phyloP scores from a whole-genome alignment of 1,140 invertebrate genomes.

The Magallana gigas region DNA sequence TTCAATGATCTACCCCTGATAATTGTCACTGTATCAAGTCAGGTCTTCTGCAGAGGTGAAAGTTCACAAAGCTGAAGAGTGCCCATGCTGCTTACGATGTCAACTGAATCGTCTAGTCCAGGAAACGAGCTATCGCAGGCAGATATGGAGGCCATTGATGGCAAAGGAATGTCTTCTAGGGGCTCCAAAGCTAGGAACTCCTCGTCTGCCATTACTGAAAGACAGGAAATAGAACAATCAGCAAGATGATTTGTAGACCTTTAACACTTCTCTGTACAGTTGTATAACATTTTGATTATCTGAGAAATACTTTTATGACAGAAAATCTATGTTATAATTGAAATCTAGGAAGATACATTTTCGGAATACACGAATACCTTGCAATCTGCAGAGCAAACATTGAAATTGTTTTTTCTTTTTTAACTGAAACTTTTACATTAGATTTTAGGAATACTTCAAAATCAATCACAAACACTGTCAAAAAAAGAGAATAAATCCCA shows the following conservation, averaged over 20 bases:
- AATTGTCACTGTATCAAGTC: not conserved
- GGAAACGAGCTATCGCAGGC: not conserved
- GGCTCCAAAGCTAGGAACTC: slow-evolving; percentile 37
- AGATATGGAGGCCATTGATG: slow-evolving; percentile 24
- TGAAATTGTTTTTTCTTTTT: too few relatives aligned
- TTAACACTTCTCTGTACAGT: too few relatives aligned
- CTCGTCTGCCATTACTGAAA: slow-evolving; percentile 26
- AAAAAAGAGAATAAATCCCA: not conserved
- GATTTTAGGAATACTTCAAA: too few relatives aligned
- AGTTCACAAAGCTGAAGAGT: slow-evolving; percentile 37
- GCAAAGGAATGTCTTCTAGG: slow-evolving; percentile 29
- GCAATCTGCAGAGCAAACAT: too few relatives aligned
- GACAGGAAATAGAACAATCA: not conserved
- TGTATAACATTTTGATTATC: too few relatives aligned
- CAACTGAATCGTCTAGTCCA: slow-evolving; percentile 47
- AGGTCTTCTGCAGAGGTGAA: not conserved
- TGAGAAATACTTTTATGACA: too few relatives aligned
- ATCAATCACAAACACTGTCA: not conserved
- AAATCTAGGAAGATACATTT: too few relatives aligned
- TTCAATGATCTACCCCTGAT: too few relatives aligned
- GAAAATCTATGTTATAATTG: too few relatives aligned
- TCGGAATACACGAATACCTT: too few relatives aligned
- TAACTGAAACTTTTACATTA: too few relatives aligned
- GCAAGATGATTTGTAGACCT: too few relatives aligned
- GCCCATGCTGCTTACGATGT: slow-evolving; percentile 45